These are phyloP conservation scores for Trochalopteron elliotii DNA, from an alignment of 2,113 vertebrate genomes.

Conservation along the genomic window DNA sequence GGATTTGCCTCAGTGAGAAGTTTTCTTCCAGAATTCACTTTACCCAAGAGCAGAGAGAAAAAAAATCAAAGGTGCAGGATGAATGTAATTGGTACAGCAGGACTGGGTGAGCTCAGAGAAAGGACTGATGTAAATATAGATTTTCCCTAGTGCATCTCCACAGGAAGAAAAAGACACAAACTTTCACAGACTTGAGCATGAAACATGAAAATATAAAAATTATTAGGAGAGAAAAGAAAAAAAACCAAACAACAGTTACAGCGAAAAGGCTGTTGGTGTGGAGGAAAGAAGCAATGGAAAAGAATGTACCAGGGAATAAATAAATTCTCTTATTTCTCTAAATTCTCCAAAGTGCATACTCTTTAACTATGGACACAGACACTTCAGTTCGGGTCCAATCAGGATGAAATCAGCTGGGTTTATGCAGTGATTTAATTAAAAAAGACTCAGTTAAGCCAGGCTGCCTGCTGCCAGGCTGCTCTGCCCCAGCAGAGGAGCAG, in stretches of 20 bases:
- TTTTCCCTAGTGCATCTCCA: neutral
- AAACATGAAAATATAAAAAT: neutral
- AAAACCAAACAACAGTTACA: too few species aligned
- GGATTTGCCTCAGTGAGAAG: neutral
- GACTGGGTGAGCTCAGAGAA: neutral
- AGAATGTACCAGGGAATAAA: neutral
- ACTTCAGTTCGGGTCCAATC: neutral
- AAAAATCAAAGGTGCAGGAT: neutral
- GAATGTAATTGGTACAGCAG: neutral
- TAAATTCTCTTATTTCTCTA: neutral
- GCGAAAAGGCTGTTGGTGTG: neutral
- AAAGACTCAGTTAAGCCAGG: neutral
- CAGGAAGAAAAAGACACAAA: neutral
- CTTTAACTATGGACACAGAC: fast-evolving
- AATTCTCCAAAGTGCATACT: neutral
- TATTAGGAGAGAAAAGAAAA: neutral
- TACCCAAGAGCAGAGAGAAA: neutral
- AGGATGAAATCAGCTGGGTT: neutral
- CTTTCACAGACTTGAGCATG: neutral
- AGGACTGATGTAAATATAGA: neutral
- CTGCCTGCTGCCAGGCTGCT: neutral
- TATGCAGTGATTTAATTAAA: neutral
- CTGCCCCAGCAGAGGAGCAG: neutral
- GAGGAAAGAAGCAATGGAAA: neutral
- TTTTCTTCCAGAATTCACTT: neutral